Percentiles rank a stretch among this genome's conserved stretches.
phyloP scores from a whole-genome alignment of 2,797 vertebrate species.

The Neostethus bicornis region DNA sequence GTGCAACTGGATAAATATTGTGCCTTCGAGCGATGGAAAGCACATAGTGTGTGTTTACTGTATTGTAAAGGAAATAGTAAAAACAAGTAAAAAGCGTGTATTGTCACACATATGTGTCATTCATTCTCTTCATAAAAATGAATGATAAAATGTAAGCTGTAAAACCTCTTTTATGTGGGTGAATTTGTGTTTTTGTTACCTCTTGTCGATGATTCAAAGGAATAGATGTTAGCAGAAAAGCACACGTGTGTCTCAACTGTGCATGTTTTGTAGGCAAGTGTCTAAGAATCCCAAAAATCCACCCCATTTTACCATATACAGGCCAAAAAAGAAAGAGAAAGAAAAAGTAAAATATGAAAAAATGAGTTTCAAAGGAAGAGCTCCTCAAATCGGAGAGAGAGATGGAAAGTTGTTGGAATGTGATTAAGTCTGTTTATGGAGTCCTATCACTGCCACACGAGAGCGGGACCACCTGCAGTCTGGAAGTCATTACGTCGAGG shows the following conservation, averaged over 20 bases:
- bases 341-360: slow-evolving; percentile 1
- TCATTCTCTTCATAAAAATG: not conserved
- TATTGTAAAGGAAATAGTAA: not conserved
- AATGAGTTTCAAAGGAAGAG: slow-evolving; percentile 1
- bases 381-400: slow-evolving; percentile 7
- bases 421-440: slow-evolving; percentile 82
- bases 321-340: slow-evolving; percentile 1
- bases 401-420: slow-evolving; percentile 57
- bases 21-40: not conserved
- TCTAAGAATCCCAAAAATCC: not conserved
- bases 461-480: slow-evolving; percentile 93
- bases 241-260: slow-evolving; percentile 1
- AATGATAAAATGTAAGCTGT: not conserved
- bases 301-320: not conserved
- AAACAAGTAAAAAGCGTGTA: not conserved
- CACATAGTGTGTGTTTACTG: not conserved
- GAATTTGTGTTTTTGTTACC: not conserved
- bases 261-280: slow-evolving; percentile 1
- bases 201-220: slow-evolving; percentile 8
- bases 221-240: slow-evolving; percentile 1
- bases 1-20: not conserved
- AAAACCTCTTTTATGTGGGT: not conserved
- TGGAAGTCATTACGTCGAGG: slow-evolving; percentile 94
- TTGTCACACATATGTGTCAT: not conserved
- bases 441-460: slow-evolving; percentile 84